These are phyloP conservation scores for Sylvilagus bachmani DNA, from an alignment of 2,113 vertebrate genomes.

Conservation along the genomic window DNA sequence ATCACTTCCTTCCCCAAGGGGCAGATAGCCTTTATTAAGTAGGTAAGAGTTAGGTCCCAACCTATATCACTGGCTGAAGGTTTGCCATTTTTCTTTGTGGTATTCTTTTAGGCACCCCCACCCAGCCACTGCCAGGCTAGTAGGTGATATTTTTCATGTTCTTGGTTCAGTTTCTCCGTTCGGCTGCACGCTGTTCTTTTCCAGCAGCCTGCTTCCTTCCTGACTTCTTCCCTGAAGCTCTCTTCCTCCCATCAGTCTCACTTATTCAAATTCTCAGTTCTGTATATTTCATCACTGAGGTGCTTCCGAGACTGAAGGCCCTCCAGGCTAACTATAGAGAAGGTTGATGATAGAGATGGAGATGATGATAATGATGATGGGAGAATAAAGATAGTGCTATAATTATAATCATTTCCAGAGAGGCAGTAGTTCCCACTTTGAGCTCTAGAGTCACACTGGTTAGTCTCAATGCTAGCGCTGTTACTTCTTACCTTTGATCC, in stretches of 20 bases:
- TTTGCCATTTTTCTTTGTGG: conserved; percentile 32
- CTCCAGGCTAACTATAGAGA: neutral
- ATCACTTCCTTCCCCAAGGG: neutral
- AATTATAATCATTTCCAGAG: neutral
- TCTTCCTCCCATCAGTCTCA: neutral
- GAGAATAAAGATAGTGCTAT: neutral
- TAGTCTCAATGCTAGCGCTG: neutral
- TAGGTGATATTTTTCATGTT: neutral
- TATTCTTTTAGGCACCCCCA: conserved; percentile 29
- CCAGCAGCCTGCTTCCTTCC: conserved; percentile 3
- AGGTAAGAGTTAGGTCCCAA: neutral
- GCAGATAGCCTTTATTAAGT: conserved; percentile 48
- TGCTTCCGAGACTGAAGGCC: neutral
- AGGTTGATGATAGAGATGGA: neutral
- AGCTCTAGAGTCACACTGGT: neutral
- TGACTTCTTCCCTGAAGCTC: conserved; percentile 40
- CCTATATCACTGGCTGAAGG: neutral
- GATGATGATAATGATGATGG: neutral
- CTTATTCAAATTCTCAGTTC: neutral
- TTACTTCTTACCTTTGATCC: neutral
- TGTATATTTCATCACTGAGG: neutral
- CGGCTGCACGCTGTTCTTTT: conserved; percentile 25
- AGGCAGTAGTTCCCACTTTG: neutral
- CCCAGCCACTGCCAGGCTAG: too few species aligned
- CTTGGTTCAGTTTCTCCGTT: neutral